Conservation (phyloP, 2,888 invertebrate species). For the Sericinus montela region DNA sequence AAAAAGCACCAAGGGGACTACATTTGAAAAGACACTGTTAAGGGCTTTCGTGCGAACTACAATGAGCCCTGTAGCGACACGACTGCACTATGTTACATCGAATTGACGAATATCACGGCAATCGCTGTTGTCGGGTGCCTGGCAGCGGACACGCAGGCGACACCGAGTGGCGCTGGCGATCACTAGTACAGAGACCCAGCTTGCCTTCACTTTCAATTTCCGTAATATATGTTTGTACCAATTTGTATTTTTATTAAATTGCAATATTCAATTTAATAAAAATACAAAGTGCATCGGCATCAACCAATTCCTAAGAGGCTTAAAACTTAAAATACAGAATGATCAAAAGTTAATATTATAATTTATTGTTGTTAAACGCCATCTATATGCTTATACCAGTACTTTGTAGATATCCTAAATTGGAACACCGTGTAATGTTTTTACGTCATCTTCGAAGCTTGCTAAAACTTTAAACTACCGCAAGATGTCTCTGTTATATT, state of each 20-base stretch:
- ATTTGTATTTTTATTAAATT: too few relatives aligned
- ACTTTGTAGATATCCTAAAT: background rate
- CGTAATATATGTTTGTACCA: background rate
- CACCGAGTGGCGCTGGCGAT: background rate
- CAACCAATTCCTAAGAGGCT: too few relatives aligned
- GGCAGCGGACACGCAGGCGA: constrained; percentile 11
- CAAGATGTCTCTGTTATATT: constrained; percentile 1
- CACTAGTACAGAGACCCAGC: background rate
- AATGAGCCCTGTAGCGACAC: constrained; percentile 72
- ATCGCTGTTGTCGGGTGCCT: constrained; percentile 2
- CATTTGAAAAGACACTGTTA: constrained; percentile 73
- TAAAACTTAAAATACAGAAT: too few relatives aligned
- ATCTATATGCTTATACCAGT: constrained; percentile 1
- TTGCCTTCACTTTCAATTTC: background rate
- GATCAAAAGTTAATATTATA: too few relatives aligned
- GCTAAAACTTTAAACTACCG: background rate
- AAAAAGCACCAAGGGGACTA: constrained; percentile 67
- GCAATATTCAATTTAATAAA: too few relatives aligned
- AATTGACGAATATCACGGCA: constrained; percentile 50
- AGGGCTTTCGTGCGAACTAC: constrained; percentile 76
- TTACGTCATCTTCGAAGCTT: too few relatives aligned
- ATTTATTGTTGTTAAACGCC: background rate
- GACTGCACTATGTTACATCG: constrained; percentile 68
- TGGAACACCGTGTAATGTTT: background rate
- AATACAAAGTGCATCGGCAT: too few relatives aligned